These are phyloP conservation scores for Caloenas nicobarica DNA, from an alignment of 2,113 vertebrate genomes.

Conservation along the genomic window DNA sequence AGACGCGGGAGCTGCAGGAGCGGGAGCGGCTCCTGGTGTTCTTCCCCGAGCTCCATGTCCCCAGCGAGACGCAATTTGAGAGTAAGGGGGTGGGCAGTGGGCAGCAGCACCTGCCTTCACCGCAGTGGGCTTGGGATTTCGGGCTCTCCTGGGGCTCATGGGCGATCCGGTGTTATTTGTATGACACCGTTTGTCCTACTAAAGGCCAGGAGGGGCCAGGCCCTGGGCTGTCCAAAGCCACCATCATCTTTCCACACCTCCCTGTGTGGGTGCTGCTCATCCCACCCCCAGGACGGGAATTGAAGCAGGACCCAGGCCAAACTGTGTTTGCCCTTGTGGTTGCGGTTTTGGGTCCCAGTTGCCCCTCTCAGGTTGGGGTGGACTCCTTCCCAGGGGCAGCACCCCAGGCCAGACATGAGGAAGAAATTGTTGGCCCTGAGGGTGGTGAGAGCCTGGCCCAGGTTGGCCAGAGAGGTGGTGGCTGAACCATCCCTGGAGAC, in stretches of 20 bases:
- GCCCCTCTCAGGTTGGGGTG: rapidly evolving
- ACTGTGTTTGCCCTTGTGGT: not conserved
- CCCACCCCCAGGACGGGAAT: not conserved
- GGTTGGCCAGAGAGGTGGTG: too few relatives aligned
- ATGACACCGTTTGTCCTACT: not conserved
- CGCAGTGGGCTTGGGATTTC: not conserved
- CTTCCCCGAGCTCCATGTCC: slow-evolving; percentile 85
- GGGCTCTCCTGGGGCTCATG: not conserved
- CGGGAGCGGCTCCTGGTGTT: slow-evolving; percentile 86
- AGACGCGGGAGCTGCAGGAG: slow-evolving; percentile 71
- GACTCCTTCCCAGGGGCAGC: not conserved
- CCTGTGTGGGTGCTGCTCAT: rapidly evolving
- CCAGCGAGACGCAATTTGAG: slow-evolving; percentile 70
- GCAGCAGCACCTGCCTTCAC: not conserved
- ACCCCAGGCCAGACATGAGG: too few relatives aligned
- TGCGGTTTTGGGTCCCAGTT: not conserved
- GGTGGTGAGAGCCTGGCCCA: too few relatives aligned
- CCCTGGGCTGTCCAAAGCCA: not conserved
- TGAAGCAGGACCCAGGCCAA: not conserved
- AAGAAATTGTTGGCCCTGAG: too few relatives aligned
- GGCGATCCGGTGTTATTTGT: not conserved
- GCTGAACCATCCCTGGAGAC: too few relatives aligned
- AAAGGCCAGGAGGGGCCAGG: not conserved
- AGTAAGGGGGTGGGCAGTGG: slow-evolving; percentile 71
- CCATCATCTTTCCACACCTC: rapidly evolving